Evolutionary conservation across 2,113 vertebrate species (phyloP), one percentile per base, ranked within the genome.

Genomic region (Gnathonemus longibarbis): DNA sequence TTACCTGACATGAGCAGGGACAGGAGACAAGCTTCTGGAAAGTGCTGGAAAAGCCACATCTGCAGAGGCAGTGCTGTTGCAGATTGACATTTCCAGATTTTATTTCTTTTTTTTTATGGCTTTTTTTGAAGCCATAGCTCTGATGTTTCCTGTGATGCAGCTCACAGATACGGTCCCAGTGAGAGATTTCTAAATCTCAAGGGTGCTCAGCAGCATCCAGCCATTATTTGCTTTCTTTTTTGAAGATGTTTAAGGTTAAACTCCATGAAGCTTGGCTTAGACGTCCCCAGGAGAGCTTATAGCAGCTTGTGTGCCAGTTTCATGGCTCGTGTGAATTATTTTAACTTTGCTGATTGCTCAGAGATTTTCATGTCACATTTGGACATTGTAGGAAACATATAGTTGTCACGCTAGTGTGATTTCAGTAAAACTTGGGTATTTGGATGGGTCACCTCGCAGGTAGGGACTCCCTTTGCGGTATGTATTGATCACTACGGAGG

Each of bases 1-100:
- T 74, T 77, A 77, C 84, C 56, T 90, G 42, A 50, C 27, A 50
- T 87, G 74, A 53, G 70, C 35, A 90, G 89, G 45, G 83, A 89
- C 70, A 84, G 24, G 48, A 53, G 48, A 83, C 70, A 52, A 42
- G 74, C 70, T 53, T 45, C 49, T 27, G 77, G n/a, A 53, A 39
- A 88, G 39, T 77, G 27, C 70, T 39, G 11, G 50, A 56, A 49
- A 35, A 35, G 31, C 84, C 9, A 21, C 42, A 10, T 53, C 31
- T 35, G n/a, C 45, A 48, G 83, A 87, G 45, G 84, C 24, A 27
- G 24, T 42, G 17, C 8, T 49, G 24, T 48, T 85, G n/a, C 21
- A 27, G 27, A 31, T 50, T 56, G 85, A 53, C 85, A 62, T 88
- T 58, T 70, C 39, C 56, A 56, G 27, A 48, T 42, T 46, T 42